These are phyloP conservation scores for Tridacna gigas DNA, from an alignment of 2,888 invertebrate species.

Conservation along the genomic window DNA sequence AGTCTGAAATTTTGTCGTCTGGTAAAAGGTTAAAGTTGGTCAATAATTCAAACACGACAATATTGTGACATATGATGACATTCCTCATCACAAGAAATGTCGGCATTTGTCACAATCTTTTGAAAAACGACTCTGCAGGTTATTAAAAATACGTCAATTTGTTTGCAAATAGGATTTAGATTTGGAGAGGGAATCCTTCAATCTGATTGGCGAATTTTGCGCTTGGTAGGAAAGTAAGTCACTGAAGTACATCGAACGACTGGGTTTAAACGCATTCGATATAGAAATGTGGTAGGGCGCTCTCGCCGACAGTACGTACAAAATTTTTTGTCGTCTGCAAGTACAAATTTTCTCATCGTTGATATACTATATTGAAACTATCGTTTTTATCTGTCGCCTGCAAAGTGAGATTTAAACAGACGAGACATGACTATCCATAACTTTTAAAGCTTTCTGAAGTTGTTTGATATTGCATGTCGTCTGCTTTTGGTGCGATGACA, in stretches of 20 bases:
- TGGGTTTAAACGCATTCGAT: conserved; percentile 6
- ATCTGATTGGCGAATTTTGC: neutral
- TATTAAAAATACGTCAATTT: too few relatives aligned
- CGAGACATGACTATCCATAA: conserved; percentile 21
- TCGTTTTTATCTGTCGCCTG: neutral
- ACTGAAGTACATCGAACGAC: neutral
- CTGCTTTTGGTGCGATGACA: neutral
- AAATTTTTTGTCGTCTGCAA: conserved; percentile 12
- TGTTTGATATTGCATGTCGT: neutral
- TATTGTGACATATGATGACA: too few relatives aligned
- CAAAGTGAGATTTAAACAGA: conserved; percentile 26
- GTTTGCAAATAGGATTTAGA: too few relatives aligned
- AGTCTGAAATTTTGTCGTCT: too few relatives aligned
- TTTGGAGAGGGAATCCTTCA: neutral
- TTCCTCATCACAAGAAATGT: too few relatives aligned
- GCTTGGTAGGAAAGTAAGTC: neutral
- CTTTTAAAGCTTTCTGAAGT: conserved; percentile 10
- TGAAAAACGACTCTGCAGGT: too few relatives aligned
- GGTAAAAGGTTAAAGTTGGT: too few relatives aligned
- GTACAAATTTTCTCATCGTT: conserved; percentile 17
- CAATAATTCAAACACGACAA: too few relatives aligned
- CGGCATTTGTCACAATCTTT: too few relatives aligned
- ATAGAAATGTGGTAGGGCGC: conserved; percentile 13
- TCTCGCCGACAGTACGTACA: neutral
- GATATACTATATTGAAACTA: conserved; percentile 3